Percentiles rank a stretch among this genome's conserved stretches.
Conservation (phyloP, 30 jellyfish, hydroid and myxozoan genomes). For the Hydractinia echinata region DNA sequence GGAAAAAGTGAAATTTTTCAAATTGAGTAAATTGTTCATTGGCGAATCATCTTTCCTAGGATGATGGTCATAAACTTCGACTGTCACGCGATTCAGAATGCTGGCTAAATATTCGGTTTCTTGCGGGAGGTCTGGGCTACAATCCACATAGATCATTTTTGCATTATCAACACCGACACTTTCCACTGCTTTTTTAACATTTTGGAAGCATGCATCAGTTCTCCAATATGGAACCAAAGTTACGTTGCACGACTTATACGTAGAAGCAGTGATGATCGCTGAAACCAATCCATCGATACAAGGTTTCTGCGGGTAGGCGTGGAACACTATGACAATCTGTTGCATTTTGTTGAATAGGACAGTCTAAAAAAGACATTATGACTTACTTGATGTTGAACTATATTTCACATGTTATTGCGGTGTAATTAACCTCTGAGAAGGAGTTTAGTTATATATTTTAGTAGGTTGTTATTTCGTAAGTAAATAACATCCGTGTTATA, state of each 20-base stretch:
- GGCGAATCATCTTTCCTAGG: slow-evolving; percentile 18
- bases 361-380: too few relatives aligned
- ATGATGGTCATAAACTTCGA: slow-evolving; percentile 25
- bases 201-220: slow-evolving; percentile 23
- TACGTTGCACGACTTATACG: background rate
- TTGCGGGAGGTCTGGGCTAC: slow-evolving; percentile 27
- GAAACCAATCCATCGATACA: slow-evolving; percentile 32
- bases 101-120: slow-evolving; percentile 6
- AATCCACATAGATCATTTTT: slow-evolving; percentile 23
- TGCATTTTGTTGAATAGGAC: too few relatives aligned
- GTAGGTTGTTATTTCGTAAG: too few relatives aligned
- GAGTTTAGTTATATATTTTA: too few relatives aligned
- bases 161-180: background rate
- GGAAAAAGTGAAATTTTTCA: background rate
- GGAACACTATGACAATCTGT: slow-evolving; percentile 20
- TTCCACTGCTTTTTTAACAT: slow-evolving; percentile 3
- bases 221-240: slow-evolving; percentile 28
- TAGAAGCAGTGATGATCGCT: slow-evolving; percentile 16
- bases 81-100: background rate
- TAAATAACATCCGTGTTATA: too few relatives aligned
- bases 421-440: too few relatives aligned
- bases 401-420: too few relatives aligned
- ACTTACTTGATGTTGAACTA: too few relatives aligned
- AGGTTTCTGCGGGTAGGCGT: slow-evolving; percentile 24
- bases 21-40: background rate